Conservation (phyloP, 2,113 vertebrate species). For the Ursus arctos region DNA sequence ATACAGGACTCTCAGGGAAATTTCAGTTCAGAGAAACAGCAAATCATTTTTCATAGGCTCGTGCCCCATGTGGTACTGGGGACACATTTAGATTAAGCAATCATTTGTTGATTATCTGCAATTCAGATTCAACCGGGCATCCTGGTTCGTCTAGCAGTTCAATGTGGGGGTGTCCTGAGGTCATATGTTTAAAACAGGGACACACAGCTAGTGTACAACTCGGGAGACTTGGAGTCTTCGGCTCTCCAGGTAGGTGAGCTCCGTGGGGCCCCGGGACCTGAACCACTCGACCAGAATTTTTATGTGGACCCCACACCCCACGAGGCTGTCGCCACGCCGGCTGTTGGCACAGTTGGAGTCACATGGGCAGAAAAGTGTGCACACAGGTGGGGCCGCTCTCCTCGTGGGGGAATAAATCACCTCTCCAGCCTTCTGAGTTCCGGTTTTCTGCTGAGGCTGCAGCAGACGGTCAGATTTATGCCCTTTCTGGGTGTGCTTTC, state of each 20-base stretch:
- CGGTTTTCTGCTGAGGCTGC: conserved; percentile 53
- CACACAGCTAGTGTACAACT: rapidly evolving
- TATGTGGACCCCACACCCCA: rapidly evolving
- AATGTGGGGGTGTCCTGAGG: rapidly evolving
- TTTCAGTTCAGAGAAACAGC: not conserved
- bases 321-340: rapidly evolving
- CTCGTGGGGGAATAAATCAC: not conserved
- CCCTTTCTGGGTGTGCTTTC: not conserved
- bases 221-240: not conserved
- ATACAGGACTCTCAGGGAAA: not conserved
- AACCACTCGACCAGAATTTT: rapidly evolving
- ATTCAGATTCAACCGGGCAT: rapidly evolving
- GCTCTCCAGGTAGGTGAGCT: not conserved
- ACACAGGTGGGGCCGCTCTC: rapidly evolving
- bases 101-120: not conserved
- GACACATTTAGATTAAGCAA: rapidly evolving
- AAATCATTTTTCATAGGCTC: rapidly evolving
- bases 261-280: rapidly evolving
- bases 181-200: rapidly evolving
- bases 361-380: rapidly evolving
- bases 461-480: conserved; percentile 61
- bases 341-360: conserved; percentile 53
- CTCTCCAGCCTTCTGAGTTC: too few species aligned
- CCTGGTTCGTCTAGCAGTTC: not conserved
- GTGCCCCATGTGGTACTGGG: rapidly evolving